These are phyloP conservation scores for Dendrophyllia cribrosa DNA, from an alignment of 64 coral and sea anemone species.

Conservation along the genomic window DNA sequence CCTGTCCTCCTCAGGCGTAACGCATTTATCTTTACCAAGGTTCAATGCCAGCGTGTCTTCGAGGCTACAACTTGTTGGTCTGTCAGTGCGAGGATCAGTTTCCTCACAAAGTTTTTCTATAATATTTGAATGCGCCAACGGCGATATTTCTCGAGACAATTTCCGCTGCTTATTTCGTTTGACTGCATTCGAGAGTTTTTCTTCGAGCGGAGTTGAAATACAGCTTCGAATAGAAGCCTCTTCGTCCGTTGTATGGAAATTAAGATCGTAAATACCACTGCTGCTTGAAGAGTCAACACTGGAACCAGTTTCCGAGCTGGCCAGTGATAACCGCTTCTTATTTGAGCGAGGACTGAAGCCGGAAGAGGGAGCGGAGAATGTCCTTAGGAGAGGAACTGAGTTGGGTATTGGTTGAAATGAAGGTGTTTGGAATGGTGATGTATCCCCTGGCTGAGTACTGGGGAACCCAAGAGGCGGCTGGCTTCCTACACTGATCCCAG, in stretches of 20 bases:
- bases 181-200: conserved; percentile 35
- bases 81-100: neutral
- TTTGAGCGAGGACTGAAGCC: conserved; percentile 46
- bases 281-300: conserved; percentile 81
- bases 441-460: conserved; percentile 83
- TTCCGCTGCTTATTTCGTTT: conserved; percentile 40
- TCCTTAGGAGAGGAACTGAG: conserved; percentile 44
- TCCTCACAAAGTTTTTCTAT: conserved; percentile 25
- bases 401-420: conserved; percentile 62
- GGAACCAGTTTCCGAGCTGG: conserved; percentile 73
- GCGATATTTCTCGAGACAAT: conserved; percentile 30
- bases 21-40: conserved; percentile 29
- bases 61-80: neutral
- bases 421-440: conserved; percentile 71
- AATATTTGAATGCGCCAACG: neutral
- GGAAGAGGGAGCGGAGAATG: conserved; percentile 20
- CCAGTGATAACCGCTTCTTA: conserved; percentile 78
- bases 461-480: conserved; percentile 86
- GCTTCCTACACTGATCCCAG: conserved; percentile 98
- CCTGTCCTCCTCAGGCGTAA: conserved; percentile 47
- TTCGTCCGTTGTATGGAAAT: conserved; percentile 64
- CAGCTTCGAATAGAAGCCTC: conserved; percentile 27
- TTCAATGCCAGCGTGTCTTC: conserved; percentile 21
- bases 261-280: conserved; percentile 84
- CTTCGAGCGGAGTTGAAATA: conserved; percentile 41